Conservation (phyloP, 2,797 vertebrate genomes). For the Epinephelus awoara region DNA sequence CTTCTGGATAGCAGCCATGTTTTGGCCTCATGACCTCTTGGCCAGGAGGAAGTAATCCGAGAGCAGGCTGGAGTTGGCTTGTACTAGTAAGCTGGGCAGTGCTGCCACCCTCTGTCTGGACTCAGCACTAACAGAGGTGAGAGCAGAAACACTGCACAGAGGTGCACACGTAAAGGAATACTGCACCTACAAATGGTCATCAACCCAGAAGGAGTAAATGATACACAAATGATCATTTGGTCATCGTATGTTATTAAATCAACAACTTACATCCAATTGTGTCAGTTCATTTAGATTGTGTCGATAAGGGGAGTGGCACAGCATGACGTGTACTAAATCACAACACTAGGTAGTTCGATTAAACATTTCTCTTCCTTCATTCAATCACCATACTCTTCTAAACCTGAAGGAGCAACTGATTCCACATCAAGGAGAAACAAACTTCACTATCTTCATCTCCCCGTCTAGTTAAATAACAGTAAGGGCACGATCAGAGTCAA, state of each 20-base stretch:
- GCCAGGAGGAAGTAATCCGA: conserved; percentile 61
- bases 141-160: not conserved
- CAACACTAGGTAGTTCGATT: no score
- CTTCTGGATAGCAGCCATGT: conserved; percentile 68
- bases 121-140: not conserved
- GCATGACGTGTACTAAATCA: no score
- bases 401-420: no score
- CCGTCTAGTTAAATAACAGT: no score
- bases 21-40: conserved; percentile 61
- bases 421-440: no score
- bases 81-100: not conserved
- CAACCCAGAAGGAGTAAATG: no score
- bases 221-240: not conserved
- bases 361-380: no score
- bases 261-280: not conserved
- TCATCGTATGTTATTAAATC: not conserved
- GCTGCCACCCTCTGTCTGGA: conserved; percentile 64
- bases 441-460: no score
- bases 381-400: no score
- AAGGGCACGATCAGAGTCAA: no score
- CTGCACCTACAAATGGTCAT: no score
- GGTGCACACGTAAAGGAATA: not conserved
- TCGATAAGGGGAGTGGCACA: not conserved
- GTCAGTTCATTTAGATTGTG: conserved; percentile 4
- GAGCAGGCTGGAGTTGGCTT: not conserved